phyloP scores from a whole-genome alignment of 2,797 vertebrate genomes.

The Aeoliscus strigatus region DNA sequence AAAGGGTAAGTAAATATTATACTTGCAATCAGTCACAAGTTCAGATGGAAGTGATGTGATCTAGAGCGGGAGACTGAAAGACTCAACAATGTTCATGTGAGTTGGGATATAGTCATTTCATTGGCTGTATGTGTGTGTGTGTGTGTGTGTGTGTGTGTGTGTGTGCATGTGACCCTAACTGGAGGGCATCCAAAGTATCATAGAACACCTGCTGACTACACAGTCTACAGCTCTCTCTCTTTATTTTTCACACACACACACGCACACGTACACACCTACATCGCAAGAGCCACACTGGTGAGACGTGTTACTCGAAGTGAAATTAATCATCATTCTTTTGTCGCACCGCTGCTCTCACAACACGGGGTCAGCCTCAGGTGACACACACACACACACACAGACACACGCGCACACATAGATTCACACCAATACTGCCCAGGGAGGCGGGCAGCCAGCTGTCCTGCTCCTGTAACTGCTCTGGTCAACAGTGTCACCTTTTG shows the following conservation, averaged over 20 bases:
- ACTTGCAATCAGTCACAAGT: neutral
- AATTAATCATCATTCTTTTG: constrained; percentile 78
- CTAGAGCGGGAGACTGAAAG: neutral
- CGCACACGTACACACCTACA: constrained; percentile 23
- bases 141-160: constrained; percentile 36
- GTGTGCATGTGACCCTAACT: constrained; percentile 65
- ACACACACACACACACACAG: constrained; percentile 24
- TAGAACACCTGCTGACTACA: constrained; percentile 73
- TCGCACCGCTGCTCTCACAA: constrained; percentile 65
- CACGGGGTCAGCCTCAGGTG: constrained; percentile 59
- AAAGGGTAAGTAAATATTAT: constrained; percentile 5
- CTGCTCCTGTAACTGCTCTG: too few species aligned
- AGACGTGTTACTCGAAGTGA: constrained; percentile 70
- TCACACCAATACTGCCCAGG: constrained; percentile 22
- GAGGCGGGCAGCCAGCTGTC: too few species aligned
- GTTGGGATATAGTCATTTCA: constrained; percentile 31
- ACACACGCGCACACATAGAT: constrained; percentile 15
- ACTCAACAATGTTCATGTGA: constrained; percentile 10
- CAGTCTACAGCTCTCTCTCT: constrained; percentile 47
- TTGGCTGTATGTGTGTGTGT: too few species aligned
- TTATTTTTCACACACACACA: constrained; percentile 6
- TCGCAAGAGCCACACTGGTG: constrained; percentile 54
- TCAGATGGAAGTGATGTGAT: neutral
- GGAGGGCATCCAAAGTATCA: constrained; percentile 72
- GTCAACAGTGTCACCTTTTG: too few species aligned